Evolutionary conservation across 2,888 invertebrate genomes (phyloP), one percentile per base, ranked within the genome.

Genomic region (Ryuthela nishihirai): DNA sequence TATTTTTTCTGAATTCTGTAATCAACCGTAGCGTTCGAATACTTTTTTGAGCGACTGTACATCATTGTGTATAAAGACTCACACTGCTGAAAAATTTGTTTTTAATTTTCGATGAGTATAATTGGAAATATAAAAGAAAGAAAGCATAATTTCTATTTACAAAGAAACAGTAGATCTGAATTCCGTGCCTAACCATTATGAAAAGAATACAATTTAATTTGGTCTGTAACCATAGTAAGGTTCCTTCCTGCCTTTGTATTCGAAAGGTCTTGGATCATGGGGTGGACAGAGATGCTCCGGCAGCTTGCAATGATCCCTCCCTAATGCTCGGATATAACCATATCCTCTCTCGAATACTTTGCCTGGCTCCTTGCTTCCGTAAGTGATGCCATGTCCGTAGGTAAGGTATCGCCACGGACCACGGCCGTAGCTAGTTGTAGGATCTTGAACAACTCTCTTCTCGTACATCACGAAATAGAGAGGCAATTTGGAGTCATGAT

Each of bases 391-490:
- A 38, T 60, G 54, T 3, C 60, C 60, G 34, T 54, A 60, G 3
- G 60, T 60, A 36, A 60, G 25, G 23, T 54, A 54, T n/a, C 54
- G 40, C 60, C 60, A 60, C 2, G 60, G 60, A 4, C 60, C 60
- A 26, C 54, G 54, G 3, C 60, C 60, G 20, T 54, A 60, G 2
- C 49, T 44, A 10, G 49, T 42, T 2, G 38, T 9, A 9, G 60
- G 60, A 25, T 60, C 60, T 7, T 40, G 41, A 10, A 60, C 23
- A 2, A 46, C 34, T 5, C 60, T 40, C 26, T 60, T 60, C 15
- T 60, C 60, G 24, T 60, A 60, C 54, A 60, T 60, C 7, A 47
- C 50, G 15, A 60, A 59, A 17, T 53, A 59, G 12, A 40, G 24
- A 7, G 58, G 58, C 7, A 59, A 18, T 39, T 44, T 59, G 1